Conservation (phyloP, 2,113 vertebrate species). For the Myrmophylax atrothorax region DNA sequence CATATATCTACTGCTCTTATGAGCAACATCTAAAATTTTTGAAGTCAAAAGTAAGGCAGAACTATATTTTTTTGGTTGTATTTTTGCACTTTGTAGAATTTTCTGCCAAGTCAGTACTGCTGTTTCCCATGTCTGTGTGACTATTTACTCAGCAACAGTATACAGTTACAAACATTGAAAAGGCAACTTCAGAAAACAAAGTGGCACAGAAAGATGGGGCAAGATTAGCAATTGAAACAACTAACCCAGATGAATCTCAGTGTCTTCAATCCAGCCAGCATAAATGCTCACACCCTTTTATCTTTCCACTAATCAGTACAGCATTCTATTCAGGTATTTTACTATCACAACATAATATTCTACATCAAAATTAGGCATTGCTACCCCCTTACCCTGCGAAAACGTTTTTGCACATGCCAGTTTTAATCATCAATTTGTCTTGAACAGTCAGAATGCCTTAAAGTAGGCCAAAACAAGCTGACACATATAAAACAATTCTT, state of each 20-base stretch:
- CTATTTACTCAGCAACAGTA: neutral
- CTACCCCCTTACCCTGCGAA: neutral
- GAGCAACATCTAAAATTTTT: neutral
- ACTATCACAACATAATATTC: neutral
- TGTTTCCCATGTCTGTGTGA: neutral
- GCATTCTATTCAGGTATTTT: neutral
- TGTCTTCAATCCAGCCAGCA: neutral
- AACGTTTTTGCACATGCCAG: neutral
- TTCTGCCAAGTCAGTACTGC: neutral
- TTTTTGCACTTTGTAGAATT: neutral
- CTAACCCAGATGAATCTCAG: neutral
- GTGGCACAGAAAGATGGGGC: neutral
- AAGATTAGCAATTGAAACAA: conserved; percentile 16
- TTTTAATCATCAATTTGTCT: conserved; percentile 2
- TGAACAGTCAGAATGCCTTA: neutral
- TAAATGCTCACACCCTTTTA: neutral
- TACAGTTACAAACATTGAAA: neutral
- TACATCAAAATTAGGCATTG: neutral
- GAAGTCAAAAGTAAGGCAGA: neutral
- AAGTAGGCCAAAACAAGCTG: neutral
- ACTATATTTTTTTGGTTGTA: neutral
- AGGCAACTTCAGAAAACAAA: conserved; percentile 8
- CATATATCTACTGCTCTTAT: neutral
- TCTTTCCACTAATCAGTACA: neutral
- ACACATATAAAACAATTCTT: neutral